A percentile compares a stretch with the other conserved stretches of the same genome.
Evolutionary conservation across 2,888 invertebrate genomes (phyloP).

Genomic region (Tetragonula carbonaria): DNA sequence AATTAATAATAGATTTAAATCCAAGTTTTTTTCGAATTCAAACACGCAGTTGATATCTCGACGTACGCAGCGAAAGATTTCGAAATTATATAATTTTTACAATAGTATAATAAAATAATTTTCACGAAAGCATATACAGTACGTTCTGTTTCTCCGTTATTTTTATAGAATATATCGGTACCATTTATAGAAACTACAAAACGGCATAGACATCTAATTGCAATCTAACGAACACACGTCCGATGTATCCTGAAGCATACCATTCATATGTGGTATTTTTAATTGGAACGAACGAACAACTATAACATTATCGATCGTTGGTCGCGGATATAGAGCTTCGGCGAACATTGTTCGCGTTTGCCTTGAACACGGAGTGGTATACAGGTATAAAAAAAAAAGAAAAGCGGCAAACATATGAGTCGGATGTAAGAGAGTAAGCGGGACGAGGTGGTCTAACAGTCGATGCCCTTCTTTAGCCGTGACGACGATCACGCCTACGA

Average conservation of each 20-base stretch:
- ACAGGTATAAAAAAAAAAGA: constrained; percentile 8
- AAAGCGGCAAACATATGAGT: constrained; percentile 37
- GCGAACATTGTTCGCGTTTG: constrained; percentile 18
- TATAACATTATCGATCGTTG: constrained; percentile 15
- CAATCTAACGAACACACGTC: not conserved
- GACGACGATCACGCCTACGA: constrained; percentile 67
- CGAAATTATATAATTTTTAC: not conserved
- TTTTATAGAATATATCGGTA: not conserved
- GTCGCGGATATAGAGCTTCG: not conserved
- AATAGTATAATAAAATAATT: not conserved
- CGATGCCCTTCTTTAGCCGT: constrained; percentile 57
- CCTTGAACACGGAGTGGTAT: constrained; percentile 38
- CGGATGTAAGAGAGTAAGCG: constrained; percentile 33
- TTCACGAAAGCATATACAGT: not conserved
- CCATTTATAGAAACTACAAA: not conserved
- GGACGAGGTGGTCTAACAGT: constrained; percentile 37
- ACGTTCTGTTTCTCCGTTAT: no score
- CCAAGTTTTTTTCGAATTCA: not conserved
- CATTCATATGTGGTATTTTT: not conserved
- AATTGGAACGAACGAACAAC: not conserved
- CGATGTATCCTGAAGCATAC: not conserved
- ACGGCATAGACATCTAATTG: not conserved
- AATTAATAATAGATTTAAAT: not conserved
- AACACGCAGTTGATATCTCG: not conserved
- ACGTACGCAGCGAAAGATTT: not conserved